Evolutionary conservation across 2,113 vertebrate genomes (phyloP).

Genomic region (Motacilla alba): DNA sequence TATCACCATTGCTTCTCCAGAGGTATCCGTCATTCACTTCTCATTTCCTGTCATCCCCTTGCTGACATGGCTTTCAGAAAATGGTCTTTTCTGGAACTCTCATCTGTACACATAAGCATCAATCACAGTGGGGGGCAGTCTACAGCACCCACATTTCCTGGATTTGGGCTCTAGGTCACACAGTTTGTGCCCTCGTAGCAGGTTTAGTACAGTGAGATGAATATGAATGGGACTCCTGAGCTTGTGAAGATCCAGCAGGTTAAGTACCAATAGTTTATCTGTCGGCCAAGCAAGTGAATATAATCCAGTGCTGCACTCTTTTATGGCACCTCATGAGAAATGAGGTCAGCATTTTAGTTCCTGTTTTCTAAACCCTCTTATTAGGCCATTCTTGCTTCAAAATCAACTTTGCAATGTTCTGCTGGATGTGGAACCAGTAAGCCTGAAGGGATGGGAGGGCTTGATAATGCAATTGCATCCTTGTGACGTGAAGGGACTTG

Average conservation of each 20-base stretch:
- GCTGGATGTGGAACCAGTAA: neutral
- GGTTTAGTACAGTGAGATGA: neutral
- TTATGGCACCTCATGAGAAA: neutral
- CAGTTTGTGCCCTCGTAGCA: neutral
- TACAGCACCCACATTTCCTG: neutral
- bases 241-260: neutral
- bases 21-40: neutral
- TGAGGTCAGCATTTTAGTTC: neutral
- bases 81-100: neutral
- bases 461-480: neutral
- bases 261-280: neutral
- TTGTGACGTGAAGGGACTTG: accelerated
- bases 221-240: neutral
- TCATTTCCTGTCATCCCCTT: neutral
- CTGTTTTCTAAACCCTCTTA: neutral
- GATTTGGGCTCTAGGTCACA: neutral
- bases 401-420: neutral
- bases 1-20: neutral
- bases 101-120: neutral
- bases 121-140: neutral
- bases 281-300: neutral
- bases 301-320: neutral
- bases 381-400: neutral
- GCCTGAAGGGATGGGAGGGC: neutral
- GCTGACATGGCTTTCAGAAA: neutral